Evolutionary conservation across 2,888 invertebrate species (phyloP).

Genomic region (Sepioteuthis lessoniana): DNA sequence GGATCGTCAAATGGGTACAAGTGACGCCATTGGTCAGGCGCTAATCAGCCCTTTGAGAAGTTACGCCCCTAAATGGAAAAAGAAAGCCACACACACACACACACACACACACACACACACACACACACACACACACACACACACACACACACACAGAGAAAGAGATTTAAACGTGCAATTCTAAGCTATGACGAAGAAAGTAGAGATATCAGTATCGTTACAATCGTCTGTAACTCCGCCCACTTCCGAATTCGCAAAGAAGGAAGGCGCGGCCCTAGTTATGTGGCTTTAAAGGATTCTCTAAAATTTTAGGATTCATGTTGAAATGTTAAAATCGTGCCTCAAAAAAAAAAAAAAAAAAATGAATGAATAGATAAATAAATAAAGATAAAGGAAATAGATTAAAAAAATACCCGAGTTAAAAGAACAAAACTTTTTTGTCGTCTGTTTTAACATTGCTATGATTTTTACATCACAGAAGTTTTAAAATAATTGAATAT

Average conservation of each 20-base stretch:
- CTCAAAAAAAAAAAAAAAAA: no score
- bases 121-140: not conserved
- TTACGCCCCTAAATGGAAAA: not conserved
- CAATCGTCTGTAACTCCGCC: not conserved
- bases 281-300: not conserved
- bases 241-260: not conserved
- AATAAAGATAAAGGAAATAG: no score
- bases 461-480: no score
- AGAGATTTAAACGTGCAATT: not conserved
- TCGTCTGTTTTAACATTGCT: no score
- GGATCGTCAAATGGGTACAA: not conserved
- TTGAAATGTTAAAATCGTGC: not conserved
- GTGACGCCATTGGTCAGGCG: not conserved
- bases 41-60: not conserved
- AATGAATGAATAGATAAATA: no score
- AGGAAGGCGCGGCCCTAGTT: not conserved
- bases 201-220: not conserved
- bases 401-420: no score
- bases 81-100: not conserved
- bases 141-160: not conserved
- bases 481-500: no score
- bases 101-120: not conserved
- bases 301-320: not conserved
- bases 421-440: no score
- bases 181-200: not conserved